Conservation (phyloP, 1,140 invertebrate species). For the Lineus longissimus region DNA sequence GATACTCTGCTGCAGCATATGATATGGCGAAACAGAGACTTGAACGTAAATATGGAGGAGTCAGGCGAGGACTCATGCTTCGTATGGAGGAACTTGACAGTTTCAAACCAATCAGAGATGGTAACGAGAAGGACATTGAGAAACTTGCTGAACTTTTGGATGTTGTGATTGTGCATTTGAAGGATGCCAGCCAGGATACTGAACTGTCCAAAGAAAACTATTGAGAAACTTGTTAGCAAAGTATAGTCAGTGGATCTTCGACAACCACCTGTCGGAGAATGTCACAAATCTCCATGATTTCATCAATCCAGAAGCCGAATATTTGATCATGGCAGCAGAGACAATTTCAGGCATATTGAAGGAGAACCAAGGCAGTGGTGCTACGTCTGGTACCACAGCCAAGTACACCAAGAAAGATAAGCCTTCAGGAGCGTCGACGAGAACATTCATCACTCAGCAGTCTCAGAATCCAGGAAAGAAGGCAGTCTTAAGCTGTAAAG, state of each 20-base stretch:
- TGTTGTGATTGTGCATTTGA: background rate
- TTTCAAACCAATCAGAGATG: constrained; percentile 9
- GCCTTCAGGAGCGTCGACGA: background rate
- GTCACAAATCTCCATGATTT: background rate
- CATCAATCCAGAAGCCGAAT: background rate
- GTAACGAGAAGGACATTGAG: background rate
- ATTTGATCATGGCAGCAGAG: background rate
- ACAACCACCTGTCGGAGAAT: background rate
- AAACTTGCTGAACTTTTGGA: constrained; percentile 9
- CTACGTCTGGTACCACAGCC: background rate
- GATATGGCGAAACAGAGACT: constrained; percentile 8
- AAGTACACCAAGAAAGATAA: background rate
- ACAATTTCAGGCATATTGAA: background rate
- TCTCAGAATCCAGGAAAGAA: too few relatives aligned
- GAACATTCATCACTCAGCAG: too few relatives aligned
- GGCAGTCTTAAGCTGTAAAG: background rate
- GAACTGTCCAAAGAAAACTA: constrained; percentile 1
- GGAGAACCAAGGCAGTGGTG: too few relatives aligned
- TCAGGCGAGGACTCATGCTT: background rate
- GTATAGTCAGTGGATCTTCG: background rate
- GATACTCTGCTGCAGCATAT: too few relatives aligned
- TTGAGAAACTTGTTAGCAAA: background rate
- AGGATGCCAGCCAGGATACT: background rate
- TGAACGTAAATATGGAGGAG: constrained; percentile 14
- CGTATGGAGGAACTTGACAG: constrained; percentile 10